Evolutionary conservation across 2,888 invertebrate genomes (phyloP), one percentile per base, ranked within the genome.

Genomic region (Auanema sp.): DNA sequence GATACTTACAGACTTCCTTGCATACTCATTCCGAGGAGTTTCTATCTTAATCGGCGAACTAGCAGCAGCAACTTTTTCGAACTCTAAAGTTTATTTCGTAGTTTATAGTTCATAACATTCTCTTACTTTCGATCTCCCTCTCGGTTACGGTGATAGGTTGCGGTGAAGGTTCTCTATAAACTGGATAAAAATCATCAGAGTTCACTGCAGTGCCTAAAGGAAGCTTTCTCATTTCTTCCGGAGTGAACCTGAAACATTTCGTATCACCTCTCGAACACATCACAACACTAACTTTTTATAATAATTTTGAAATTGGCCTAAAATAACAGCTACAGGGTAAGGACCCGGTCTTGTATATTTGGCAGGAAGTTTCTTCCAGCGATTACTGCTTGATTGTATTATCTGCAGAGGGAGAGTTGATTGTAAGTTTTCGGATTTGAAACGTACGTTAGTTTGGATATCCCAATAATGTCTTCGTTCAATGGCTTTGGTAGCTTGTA

Each of bases 241-340:
- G 87, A 1, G 91, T 89, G 84, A 92, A 95, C 54, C 78, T 79
- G 57, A 1, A 55, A 58, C 14, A 55, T 10, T 55, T 1, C 1
- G 14, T 2, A 24, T 12, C 44, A 18, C 24, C 11, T 23, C 18
- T 14, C 24, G 21, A 23, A 44, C 55, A 14, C 33, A 1, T 12
- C 14, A 56, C 16, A 42, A 16, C 14, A 47, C 1, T n/a, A n/a
- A 89, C 89, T 86, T 86, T 80, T 90, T 89, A 85, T 91, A 95
- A 83, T 89, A 89, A 85, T 94, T 92, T 76, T 91, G 91, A 86
- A 90, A 97, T 87, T 98, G 98, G n/a, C 96, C 96, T 43, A 95
- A 93, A 78, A 98, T 90, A 70, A 98, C 87, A 51, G 96, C 90
- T 67, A 95, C 90, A 21, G 97, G 97, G 88, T 95, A 98, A 0